Percentiles rank a stretch among this genome's conserved stretches.
Conservation (phyloP, 2,797 vertebrate species). For the Carduelis carduelis region DNA sequence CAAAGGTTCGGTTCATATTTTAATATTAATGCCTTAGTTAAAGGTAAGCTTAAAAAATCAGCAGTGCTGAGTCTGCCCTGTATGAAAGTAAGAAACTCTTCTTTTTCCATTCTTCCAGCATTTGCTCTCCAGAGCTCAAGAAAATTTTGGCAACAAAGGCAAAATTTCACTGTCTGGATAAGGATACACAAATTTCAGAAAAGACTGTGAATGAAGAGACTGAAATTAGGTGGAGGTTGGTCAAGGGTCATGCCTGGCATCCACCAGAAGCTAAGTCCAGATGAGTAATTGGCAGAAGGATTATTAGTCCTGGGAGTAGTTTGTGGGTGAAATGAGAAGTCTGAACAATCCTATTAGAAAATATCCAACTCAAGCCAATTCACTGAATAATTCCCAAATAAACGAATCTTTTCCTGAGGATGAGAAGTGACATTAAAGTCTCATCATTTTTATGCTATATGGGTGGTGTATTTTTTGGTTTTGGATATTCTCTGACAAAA, state of each 20-base stretch:
- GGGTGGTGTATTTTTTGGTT: background rate
- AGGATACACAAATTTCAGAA: background rate
- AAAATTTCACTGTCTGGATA: background rate
- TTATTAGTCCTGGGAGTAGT: background rate
- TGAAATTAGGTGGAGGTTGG: background rate
- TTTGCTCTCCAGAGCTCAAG: background rate
- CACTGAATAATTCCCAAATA: background rate
- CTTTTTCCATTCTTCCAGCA: background rate
- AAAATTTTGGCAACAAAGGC: background rate
- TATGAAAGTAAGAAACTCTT: background rate
- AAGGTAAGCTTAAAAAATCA: background rate
- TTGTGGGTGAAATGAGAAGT: background rate
- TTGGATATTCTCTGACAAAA: background rate
- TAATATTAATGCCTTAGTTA: background rate
- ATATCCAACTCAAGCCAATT: background rate
- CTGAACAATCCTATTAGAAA: background rate
- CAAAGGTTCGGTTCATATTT: background rate
- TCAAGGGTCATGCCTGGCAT: background rate
- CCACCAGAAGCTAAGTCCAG: background rate
- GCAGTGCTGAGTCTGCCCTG: background rate
- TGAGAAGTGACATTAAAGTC: background rate
- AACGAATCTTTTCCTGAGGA: background rate
- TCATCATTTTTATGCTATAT: background rate
- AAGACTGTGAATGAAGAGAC: background rate
- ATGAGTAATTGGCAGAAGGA: background rate